phyloP scores from a whole-genome alignment of 1,140 invertebrate genomes.

The Portunus trituberculatus region DNA sequence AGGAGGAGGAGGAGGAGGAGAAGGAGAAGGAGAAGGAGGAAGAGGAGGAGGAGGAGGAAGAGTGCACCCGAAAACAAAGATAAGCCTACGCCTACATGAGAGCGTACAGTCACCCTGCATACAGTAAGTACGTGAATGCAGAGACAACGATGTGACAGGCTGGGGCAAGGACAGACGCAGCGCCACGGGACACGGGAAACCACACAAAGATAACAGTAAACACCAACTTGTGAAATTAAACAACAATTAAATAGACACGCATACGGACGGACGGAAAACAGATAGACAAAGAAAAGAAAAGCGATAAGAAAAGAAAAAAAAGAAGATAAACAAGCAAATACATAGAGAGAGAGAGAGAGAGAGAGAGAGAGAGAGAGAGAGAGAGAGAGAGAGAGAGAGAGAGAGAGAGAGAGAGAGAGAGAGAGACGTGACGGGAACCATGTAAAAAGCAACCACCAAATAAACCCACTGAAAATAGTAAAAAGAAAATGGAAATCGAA shows the following conservation, averaged over 20 bases:
- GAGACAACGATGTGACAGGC: too few relatives aligned
- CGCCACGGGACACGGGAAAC: too few relatives aligned
- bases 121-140: too few relatives aligned
- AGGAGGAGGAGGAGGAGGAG: not conserved
- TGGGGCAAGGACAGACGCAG: too few relatives aligned
- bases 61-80: not conserved
- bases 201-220: not conserved
- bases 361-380: conserved; percentile 57
- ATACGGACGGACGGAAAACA: not conserved
- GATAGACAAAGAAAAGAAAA: not conserved
- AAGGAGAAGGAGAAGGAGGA: not conserved
- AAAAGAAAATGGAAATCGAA: not conserved
- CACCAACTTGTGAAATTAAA: not conserved
- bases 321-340: not conserved
- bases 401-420: not conserved
- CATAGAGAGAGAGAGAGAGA: conserved; percentile 51
- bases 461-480: too few relatives aligned
- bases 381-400: conserved; percentile 38
- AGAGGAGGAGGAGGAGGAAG: not conserved
- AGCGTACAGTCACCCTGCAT: not conserved
- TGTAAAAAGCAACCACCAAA: too few relatives aligned
- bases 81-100: not conserved
- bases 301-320: not conserved
- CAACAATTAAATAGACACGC: not conserved
- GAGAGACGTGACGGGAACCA: too few relatives aligned